A percentile compares a stretch with the other conserved stretches of the same genome.
Conservation (phyloP, 2,888 invertebrate species). For the Spilosoma lubricipeda region DNA sequence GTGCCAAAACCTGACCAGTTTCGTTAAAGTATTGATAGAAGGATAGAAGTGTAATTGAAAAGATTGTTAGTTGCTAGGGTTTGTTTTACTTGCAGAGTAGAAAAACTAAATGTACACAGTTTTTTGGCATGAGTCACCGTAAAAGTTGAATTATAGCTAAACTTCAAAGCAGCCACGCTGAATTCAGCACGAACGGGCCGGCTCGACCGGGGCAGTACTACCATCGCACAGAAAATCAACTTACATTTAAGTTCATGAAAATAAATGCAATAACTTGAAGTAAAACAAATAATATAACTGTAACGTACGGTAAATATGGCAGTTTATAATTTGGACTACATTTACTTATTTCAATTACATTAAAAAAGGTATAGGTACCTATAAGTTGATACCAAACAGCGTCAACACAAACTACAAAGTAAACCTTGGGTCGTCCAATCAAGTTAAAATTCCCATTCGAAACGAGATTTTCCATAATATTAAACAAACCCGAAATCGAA, state of each 20-base stretch:
- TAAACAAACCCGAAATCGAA: background rate
- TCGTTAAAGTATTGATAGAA: slow-evolving; percentile 41
- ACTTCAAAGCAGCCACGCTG: too few relatives aligned
- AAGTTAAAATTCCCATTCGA: background rate
- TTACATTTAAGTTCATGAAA: too few relatives aligned
- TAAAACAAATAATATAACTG: too few relatives aligned
- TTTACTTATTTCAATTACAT: background rate
- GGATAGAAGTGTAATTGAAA: too few relatives aligned
- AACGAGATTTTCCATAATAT: background rate
- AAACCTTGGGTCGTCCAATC: background rate
- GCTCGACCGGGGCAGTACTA: too few relatives aligned
- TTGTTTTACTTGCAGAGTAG: too few relatives aligned
- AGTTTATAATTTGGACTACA: background rate
- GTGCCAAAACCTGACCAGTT: slow-evolving; percentile 23
- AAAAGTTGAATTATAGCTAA: background rate
- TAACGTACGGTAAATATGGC: background rate
- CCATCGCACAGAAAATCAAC: too few relatives aligned
- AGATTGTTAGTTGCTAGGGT: too few relatives aligned
- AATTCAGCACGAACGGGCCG: too few relatives aligned
- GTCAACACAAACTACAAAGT: background rate
- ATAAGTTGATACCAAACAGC: background rate
- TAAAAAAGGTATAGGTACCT: background rate
- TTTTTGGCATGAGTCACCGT: background rate
- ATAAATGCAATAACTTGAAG: too few relatives aligned
- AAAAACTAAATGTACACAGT: too few relatives aligned